These are phyloP conservation scores for Rattus rattus DNA, from an alignment of 2,113 vertebrate species.

Conservation along the genomic window DNA sequence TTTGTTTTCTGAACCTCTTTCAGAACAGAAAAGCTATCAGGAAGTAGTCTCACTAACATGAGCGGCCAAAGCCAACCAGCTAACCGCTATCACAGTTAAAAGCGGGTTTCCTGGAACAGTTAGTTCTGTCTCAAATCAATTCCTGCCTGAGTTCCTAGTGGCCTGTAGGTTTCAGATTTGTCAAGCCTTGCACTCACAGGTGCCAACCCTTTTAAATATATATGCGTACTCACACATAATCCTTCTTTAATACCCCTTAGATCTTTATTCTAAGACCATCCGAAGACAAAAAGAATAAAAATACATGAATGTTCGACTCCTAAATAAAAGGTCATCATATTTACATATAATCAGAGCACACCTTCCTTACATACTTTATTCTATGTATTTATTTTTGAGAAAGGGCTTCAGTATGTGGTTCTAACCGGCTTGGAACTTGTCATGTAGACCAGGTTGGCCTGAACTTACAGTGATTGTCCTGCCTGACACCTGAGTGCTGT, in stretches of 20 bases:
- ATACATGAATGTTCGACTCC: not conserved
- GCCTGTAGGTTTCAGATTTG: not conserved
- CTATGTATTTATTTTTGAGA: not conserved
- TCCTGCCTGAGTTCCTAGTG: not conserved
- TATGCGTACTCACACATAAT: not conserved
- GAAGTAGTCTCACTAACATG: not conserved
- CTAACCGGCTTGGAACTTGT: not conserved
- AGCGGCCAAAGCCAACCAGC: not conserved
- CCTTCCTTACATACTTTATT: not conserved
- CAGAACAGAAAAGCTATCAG: not conserved
- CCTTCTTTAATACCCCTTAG: not conserved
- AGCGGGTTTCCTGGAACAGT: not conserved
- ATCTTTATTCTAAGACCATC: not conserved
- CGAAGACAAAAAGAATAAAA: not conserved
- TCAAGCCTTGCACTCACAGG: not conserved
- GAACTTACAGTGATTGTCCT: not conserved
- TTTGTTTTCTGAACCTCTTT: conserved; percentile 30
- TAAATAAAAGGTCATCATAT: not conserved
- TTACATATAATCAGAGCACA: not conserved
- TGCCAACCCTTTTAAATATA: not conserved
- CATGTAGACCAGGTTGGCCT: not conserved
- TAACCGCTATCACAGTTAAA: not conserved
- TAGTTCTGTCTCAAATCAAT: not conserved
- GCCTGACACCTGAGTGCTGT: not conserved
- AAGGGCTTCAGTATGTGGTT: not conserved